Conservation (phyloP, 1,140 invertebrate genomes). For the Drosophila tani region DNA sequence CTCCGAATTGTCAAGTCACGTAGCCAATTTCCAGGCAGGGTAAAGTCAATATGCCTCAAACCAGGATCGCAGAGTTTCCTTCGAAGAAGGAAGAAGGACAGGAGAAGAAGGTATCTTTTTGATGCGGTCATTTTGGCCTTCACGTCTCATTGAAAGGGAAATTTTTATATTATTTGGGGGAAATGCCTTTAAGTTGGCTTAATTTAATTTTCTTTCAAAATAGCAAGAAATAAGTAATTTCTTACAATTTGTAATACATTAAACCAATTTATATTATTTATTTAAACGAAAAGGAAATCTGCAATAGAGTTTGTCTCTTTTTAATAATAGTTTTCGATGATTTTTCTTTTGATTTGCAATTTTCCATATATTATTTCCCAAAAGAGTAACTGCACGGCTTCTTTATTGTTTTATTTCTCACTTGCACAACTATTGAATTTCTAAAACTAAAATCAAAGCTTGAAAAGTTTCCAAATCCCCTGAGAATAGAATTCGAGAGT, state of each 20-base stretch:
- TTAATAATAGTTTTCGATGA: background rate
- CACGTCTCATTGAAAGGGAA: constrained; percentile 11
- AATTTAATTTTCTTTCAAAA: background rate
- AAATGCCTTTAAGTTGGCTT: background rate
- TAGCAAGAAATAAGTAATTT: background rate
- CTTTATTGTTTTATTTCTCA: background rate
- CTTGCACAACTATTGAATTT: no score
- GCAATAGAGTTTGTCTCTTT: no score
- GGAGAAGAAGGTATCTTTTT: constrained; percentile 17
- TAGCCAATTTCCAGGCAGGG: constrained; percentile 73
- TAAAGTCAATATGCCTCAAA: constrained; percentile 76
- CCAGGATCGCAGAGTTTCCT: constrained; percentile 28
- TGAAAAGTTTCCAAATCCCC: background rate
- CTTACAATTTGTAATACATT: background rate
- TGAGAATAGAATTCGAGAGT: background rate
- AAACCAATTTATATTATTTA: background rate
- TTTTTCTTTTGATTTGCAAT: background rate
- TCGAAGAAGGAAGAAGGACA: constrained; percentile 12
- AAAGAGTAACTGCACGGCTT: no score
- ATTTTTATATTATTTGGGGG: background rate
- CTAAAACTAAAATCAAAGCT: background rate
- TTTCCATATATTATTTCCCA: no score
- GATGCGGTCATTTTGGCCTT: constrained; percentile 18
- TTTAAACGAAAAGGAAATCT: background rate
- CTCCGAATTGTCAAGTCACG: constrained; percentile 78